These are phyloP conservation scores for Pao palembangensis DNA, from an alignment of 2,113 vertebrate genomes.

Conservation along the genomic window DNA sequence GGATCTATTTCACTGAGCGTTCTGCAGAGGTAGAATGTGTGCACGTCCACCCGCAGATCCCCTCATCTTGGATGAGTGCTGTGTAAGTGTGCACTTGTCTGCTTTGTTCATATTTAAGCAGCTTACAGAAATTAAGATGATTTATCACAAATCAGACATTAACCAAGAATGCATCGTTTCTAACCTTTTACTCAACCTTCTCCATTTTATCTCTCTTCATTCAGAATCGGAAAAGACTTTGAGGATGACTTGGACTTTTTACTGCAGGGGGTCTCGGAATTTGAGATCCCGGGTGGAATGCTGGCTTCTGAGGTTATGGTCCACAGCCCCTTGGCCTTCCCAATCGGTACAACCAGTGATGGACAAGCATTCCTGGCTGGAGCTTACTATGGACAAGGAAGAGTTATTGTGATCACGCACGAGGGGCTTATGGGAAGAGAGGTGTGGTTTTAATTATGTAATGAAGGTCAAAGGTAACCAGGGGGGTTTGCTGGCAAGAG, in stretches of 20 bases:
- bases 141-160: not conserved
- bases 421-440: constrained; percentile 54
- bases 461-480: not conserved
- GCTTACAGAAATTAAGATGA: not conserved
- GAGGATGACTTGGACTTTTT: constrained; percentile 70
- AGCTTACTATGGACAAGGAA: constrained; percentile 73
- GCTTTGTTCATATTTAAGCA: not conserved
- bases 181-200: too few species aligned
- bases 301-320: constrained; percentile 68
- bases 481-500: too few species aligned
- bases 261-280: constrained; percentile 66
- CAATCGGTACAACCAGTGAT: constrained; percentile 54
- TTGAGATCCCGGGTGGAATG: constrained; percentile 43
- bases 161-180: not conserved
- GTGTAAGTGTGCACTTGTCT: constrained; percentile 71
- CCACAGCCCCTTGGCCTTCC: constrained; percentile 73
- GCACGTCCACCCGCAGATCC: constrained; percentile 78
- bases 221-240: constrained; percentile 69
- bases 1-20: constrained; percentile 82
- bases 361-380: constrained; percentile 68
- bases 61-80: constrained; percentile 76
- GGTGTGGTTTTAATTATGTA: constrained; percentile 20
- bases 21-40: constrained; percentile 61
- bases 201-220: not conserved
- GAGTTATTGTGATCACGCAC: constrained; percentile 70